These are phyloP conservation scores for Periphyllus acericola DNA, from an alignment of 2,888 invertebrate species.

Conservation along the genomic window DNA sequence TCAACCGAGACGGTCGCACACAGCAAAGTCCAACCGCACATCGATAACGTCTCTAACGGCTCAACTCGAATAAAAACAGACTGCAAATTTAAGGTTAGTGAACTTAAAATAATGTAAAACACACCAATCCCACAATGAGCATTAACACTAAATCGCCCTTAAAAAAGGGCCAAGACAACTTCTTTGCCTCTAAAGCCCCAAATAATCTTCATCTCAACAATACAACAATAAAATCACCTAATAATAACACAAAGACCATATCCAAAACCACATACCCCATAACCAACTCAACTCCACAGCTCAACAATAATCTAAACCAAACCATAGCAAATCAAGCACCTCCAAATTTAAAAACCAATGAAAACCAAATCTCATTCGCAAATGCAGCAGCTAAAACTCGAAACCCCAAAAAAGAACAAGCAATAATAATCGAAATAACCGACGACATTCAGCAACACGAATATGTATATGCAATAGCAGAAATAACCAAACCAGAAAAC, in stretches of 20 bases:
- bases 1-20: neutral
- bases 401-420: neutral
- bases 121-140: conserved; percentile 11
- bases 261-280: neutral
- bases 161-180: neutral
- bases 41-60: neutral
- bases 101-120: neutral
- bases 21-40: neutral
- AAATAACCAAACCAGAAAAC: neutral
- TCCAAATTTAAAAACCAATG: neutral
- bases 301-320: neutral
- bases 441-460: conserved; percentile 11
- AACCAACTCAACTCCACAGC: neutral
- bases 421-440: neutral
- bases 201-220: neutral
- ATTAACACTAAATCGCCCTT: neutral
- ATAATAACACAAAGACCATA: neutral
- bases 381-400: neutral
- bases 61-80: neutral
- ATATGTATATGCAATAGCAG: neutral
- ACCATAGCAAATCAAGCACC: neutral
- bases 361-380: neutral
- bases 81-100: neutral
- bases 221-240: neutral
- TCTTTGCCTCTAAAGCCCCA: neutral